phyloP scores from a whole-genome alignment of 2,888 invertebrate genomes.

The Archips crataeganus region DNA sequence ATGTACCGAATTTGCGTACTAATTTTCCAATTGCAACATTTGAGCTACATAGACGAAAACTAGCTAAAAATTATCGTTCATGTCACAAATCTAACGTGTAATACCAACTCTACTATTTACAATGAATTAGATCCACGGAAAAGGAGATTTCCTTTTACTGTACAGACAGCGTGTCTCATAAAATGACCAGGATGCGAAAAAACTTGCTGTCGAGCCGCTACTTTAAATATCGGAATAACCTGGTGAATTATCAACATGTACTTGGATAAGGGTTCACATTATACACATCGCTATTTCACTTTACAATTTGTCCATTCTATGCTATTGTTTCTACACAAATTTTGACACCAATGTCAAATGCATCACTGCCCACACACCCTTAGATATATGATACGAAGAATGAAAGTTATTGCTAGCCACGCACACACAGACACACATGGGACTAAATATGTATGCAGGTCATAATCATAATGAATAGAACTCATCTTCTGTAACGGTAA shows the following conservation, averaged over 20 bases:
- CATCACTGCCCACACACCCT: conserved; percentile 31
- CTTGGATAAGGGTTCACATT: conserved; percentile 8
- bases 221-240: not conserved
- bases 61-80: no score
- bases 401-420: conserved; percentile 33
- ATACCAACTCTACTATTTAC: no score
- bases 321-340: not conserved
- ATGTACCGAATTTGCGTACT: no score
- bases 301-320: not conserved
- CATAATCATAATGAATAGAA: conserved; percentile 41
- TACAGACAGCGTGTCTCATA: no score
- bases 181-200: no score
- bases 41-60: no score
- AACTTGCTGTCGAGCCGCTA: no score
- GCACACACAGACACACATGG: conserved; percentile 41
- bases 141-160: no score
- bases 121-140: no score
- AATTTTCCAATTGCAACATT: no score
- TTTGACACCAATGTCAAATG: conserved; percentile 11
- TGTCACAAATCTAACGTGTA: no score
- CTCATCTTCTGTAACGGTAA: conserved; percentile 56
- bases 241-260: not conserved
- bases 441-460: conserved; percentile 31
- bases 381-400: conserved; percentile 24
- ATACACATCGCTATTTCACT: not conserved